Evolutionary conservation across 30 jellyfish, hydroid and myxozoan species (phyloP).

Genomic region (Aurelia aurita complex sp. Pacific): DNA sequence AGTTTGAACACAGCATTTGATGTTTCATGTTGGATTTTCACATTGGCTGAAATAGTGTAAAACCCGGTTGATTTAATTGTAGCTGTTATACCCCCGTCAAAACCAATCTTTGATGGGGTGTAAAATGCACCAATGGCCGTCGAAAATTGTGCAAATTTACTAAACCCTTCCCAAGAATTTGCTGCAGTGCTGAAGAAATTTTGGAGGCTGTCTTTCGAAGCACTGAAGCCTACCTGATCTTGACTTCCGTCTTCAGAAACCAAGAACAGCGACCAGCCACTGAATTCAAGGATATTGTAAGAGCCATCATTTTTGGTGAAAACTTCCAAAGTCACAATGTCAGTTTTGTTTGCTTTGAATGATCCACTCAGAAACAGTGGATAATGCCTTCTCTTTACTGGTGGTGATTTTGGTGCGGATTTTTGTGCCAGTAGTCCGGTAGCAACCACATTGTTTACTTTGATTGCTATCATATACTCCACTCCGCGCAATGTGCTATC

Average conservation of each 20-base stretch:
- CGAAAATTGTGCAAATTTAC: slow-evolving; percentile 32
- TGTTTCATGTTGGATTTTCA: slow-evolving; percentile 39
- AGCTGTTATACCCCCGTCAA: slow-evolving; percentile 65
- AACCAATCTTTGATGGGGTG: slow-evolving; percentile 48
- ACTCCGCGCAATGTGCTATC: slow-evolving; percentile 34
- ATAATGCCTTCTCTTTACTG: slow-evolving; percentile 39
- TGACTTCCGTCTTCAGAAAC: slow-evolving; percentile 48
- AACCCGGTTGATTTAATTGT: slow-evolving; percentile 70
- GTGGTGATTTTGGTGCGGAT: slow-evolving; percentile 45
- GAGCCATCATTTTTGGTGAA: slow-evolving; percentile 21
- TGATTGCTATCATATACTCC: slow-evolving; percentile 25
- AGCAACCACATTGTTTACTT: slow-evolving; percentile 38
- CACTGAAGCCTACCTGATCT: slow-evolving; percentile 50
- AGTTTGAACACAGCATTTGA: slow-evolving; percentile 50
- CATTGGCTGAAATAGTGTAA: slow-evolving; percentile 80
- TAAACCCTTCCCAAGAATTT: slow-evolving; percentile 22
- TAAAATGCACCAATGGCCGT: slow-evolving; percentile 44
- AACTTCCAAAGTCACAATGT: slow-evolving; percentile 34
- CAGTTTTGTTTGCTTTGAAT: slow-evolving; percentile 68
- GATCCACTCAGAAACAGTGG: slow-evolving; percentile 89
- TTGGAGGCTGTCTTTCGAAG: slow-evolving; percentile 1
- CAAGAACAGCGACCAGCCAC: slow-evolving; percentile 86
- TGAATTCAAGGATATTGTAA: slow-evolving; percentile 34
- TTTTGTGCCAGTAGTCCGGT: slow-evolving; percentile 56
- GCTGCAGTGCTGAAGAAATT: slow-evolving; percentile 22